Conservation (phyloP, 2,113 vertebrate species). For the Hemibagrus wyckioides region DNA sequence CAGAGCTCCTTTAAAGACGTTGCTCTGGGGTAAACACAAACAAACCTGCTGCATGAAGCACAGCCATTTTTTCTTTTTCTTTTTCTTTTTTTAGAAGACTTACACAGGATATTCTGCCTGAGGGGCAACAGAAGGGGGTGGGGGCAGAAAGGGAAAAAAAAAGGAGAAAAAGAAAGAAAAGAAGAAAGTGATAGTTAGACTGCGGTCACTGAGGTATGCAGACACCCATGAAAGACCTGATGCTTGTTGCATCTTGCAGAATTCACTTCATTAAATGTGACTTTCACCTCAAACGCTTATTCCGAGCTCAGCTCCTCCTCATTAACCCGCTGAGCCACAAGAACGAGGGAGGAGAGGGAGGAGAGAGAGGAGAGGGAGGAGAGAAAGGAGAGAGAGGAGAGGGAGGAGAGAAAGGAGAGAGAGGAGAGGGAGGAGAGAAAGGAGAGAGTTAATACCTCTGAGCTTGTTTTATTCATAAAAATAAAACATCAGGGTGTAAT, state of each 20-base stretch:
- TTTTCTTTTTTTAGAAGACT: conserved; percentile 69
- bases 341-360: too few relatives aligned
- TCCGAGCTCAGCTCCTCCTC: not conserved
- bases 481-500: not conserved
- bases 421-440: too few relatives aligned
- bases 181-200: conserved; percentile 80
- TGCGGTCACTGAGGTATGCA: conserved; percentile 80
- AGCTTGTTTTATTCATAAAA: not conserved
- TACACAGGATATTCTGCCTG: conserved; percentile 74
- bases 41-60: conserved; percentile 63
- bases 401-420: not conserved
- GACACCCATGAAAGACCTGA: conserved; percentile 73
- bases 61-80: conserved; percentile 37
- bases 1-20: conserved; percentile 43
- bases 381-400: not conserved
- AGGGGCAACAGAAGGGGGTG: conserved; percentile 54
- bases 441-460: not conserved
- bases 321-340: not conserved
- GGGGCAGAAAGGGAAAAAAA: not conserved
- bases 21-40: conserved; percentile 76
- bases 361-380: too few relatives aligned
- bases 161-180: conserved; percentile 53
- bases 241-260: conserved; percentile 81
- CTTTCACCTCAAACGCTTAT: conserved; percentile 61
- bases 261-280: conserved; percentile 74